phyloP scores from a whole-genome alignment of 2,113 vertebrate genomes.

The Nothoprocta perdicaria region DNA sequence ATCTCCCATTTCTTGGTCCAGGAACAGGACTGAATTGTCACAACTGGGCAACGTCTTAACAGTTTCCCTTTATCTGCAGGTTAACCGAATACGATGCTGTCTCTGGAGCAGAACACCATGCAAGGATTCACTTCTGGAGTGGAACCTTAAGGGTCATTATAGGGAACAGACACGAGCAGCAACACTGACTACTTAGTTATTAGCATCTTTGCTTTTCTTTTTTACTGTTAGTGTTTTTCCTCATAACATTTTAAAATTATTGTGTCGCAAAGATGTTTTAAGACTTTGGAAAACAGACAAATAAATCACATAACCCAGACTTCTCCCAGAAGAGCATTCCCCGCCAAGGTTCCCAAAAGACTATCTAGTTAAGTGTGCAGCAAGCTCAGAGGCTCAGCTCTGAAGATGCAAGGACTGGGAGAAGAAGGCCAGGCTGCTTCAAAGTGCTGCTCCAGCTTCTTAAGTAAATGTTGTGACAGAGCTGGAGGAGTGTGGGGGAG shows the following conservation, averaged over 20 bases:
- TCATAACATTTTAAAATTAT: not conserved
- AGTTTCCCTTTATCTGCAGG: not conserved
- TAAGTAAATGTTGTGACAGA: not conserved
- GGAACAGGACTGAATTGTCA: no score
- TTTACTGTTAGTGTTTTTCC: not conserved
- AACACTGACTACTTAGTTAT: not conserved
- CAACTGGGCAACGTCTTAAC: not conserved
- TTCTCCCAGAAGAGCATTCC: not conserved
- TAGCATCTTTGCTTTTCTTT: not conserved
- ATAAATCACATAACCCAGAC: not conserved
- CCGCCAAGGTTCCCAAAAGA: not conserved
- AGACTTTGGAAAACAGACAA: not conserved
- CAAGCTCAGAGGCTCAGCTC: not conserved
- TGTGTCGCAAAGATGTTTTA: not conserved
- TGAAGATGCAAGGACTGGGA: not conserved
- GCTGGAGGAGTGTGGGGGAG: not conserved
- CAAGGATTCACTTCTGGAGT: not conserved
- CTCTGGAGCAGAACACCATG: not conserved
- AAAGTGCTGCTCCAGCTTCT: not conserved
- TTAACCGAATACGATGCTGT: no score
- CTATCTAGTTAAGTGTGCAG: not conserved
- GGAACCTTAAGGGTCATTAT: not conserved
- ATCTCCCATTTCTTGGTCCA: not conserved
- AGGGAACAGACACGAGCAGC: not conserved
- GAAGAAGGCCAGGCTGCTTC: no score